Percentiles rank a stretch among this genome's conserved stretches.
Evolutionary conservation across 2,797 vertebrate species (phyloP).

Genomic region (Alosa sapidissima): DNA sequence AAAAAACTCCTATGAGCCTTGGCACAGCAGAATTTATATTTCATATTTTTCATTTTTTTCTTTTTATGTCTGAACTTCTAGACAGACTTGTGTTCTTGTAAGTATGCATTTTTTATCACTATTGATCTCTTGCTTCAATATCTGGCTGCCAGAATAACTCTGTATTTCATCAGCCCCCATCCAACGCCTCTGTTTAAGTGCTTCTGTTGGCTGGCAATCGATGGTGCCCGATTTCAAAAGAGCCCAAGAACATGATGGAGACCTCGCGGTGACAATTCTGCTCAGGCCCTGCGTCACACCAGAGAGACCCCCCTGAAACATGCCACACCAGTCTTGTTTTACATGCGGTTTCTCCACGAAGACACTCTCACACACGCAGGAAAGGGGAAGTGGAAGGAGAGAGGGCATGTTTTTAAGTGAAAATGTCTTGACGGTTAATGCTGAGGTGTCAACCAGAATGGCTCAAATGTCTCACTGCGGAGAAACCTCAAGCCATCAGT

Average conservation of each 20-base stretch:
- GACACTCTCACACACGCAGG: neutral
- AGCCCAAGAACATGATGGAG: constrained; percentile 14
- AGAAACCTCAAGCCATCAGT: neutral
- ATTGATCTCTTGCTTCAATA: constrained; percentile 24
- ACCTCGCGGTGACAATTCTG: constrained; percentile 12
- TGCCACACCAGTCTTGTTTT: constrained; percentile 10
- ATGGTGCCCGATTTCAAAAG: constrained; percentile 31
- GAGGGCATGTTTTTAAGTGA: neutral
- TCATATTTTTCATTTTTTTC: neutral
- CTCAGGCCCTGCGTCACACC: constrained; percentile 3
- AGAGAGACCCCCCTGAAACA: neutral
- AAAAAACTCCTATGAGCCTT: neutral
- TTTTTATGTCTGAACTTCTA: neutral
- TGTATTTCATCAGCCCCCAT: neutral
- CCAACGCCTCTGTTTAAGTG: neutral
- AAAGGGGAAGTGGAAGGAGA: neutral
- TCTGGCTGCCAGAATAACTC: constrained; percentile 29
- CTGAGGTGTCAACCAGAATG: neutral
- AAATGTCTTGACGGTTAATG: constrained; percentile 11
- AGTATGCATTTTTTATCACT: constrained; percentile 30
- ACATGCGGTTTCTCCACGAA: constrained; percentile 16
- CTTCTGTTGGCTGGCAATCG: constrained; percentile 26
- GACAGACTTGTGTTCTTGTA: neutral
- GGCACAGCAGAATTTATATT: neutral
- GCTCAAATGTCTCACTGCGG: neutral